A percentile compares a stretch with the other conserved stretches of the same genome.
Evolutionary conservation across 2,888 invertebrate genomes (phyloP).

Genomic region (Mayetiola destructor): DNA sequence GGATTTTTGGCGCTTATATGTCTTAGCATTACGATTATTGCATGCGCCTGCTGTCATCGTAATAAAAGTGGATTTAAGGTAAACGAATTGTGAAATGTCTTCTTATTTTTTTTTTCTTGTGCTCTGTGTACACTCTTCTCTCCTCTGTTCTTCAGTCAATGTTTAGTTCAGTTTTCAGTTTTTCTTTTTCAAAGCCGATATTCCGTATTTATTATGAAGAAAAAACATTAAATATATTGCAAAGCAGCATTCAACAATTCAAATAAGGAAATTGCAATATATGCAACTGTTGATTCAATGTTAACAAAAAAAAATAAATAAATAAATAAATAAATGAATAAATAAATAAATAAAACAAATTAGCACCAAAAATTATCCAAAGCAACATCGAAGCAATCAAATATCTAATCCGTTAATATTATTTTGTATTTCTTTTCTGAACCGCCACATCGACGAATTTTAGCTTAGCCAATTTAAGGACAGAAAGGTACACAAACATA

Average conservation of each 20-base stretch:
- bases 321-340: not conserved
- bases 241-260: not conserved
- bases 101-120: not conserved
- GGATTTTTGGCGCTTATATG: constrained; percentile 19
- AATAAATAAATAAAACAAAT: no score
- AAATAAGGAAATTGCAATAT: not conserved
- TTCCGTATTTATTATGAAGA: no score
- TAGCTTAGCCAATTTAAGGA: constrained; percentile 21
- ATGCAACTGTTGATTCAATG: not conserved
- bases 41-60: constrained; percentile 21
- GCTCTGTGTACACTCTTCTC: no score
- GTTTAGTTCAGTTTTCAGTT: no score
- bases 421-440: not conserved
- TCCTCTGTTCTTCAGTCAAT: not conserved
- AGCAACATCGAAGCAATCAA: no score
- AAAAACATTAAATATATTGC: not conserved
- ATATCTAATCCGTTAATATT: not conserved
- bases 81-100: not conserved
- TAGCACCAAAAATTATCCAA: no score
- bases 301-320: not conserved
- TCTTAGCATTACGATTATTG: constrained; percentile 18
- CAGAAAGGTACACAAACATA: constrained; percentile 19
- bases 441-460: not conserved
- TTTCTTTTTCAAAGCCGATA: no score
- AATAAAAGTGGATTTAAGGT: constrained; percentile 22